phyloP scores from a whole-genome alignment of 2,797 vertebrate genomes.

The Perodicticus potto region DNA sequence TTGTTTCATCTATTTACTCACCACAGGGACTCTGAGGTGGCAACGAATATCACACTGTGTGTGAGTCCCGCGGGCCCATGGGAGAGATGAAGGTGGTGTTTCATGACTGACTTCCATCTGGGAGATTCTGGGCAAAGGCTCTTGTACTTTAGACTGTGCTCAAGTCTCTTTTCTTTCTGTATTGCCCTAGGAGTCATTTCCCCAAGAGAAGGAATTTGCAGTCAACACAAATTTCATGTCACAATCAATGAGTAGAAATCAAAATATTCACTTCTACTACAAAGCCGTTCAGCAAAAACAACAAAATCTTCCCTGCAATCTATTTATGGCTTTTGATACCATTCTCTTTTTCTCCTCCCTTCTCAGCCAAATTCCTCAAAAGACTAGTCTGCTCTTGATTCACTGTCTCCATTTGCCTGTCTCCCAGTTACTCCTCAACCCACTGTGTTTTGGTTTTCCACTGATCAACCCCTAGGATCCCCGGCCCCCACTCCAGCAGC shows the following conservation, averaged over 20 bases:
- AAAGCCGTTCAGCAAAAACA: background rate
- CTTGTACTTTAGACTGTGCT: slow-evolving; percentile 18
- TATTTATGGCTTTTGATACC: background rate
- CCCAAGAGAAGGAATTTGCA: slow-evolving; percentile 19
- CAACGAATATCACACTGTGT: background rate
- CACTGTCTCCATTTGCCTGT: background rate
- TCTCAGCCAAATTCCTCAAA: slow-evolving; percentile 29
- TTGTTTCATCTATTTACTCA: background rate
- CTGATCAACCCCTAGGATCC: background rate
- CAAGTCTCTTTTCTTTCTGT: slow-evolving; percentile 42
- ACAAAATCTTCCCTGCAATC: background rate
- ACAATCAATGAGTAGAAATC: slow-evolving; percentile 3
- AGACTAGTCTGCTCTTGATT: background rate
- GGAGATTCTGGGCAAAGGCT: slow-evolving; percentile 14
- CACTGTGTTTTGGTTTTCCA: background rate
- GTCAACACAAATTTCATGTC: background rate
- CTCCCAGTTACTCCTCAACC: background rate
- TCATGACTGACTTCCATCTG: background rate
- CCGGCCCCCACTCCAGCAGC: too few relatives aligned
- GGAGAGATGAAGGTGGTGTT: background rate
- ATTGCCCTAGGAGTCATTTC: slow-evolving; percentile 28
- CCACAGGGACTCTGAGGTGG: background rate
- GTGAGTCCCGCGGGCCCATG: background rate
- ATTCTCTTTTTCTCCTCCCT: slow-evolving; percentile 6
- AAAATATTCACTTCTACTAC: slow-evolving; percentile 34